These are phyloP conservation scores for Daphoenositta chrysoptera DNA, from an alignment of 2,113 vertebrate genomes.

Conservation along the genomic window DNA sequence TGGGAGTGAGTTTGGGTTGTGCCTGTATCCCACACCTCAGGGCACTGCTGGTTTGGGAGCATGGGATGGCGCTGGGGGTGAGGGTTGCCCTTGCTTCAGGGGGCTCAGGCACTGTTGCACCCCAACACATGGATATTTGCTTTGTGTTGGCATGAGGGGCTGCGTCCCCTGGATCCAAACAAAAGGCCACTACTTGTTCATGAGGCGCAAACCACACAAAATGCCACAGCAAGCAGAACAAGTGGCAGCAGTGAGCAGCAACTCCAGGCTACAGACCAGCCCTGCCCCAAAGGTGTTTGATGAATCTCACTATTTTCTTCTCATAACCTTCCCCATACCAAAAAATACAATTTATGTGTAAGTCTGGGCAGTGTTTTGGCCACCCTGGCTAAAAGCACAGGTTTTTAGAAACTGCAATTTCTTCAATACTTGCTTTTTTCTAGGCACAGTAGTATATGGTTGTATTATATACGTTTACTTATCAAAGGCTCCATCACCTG, in stretches of 20 bases:
- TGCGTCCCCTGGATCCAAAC: neutral
- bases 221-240: neutral
- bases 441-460: neutral
- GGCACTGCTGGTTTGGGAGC: fast-evolving
- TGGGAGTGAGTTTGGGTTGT: neutral
- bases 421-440: neutral
- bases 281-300: neutral
- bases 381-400: neutral
- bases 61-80: fast-evolving
- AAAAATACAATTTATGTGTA: neutral
- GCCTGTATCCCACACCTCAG: neutral
- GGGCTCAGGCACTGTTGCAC: fast-evolving
- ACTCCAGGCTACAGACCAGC: neutral
- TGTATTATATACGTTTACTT: neutral
- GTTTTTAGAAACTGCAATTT: neutral
- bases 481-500: neutral
- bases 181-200: neutral
- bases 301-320: neutral
- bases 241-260: neutral
- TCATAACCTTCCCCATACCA: neutral
- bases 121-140: fast-evolving
- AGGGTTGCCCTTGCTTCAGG: fast-evolving
- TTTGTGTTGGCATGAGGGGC: neutral
- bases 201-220: neutral
- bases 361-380: neutral